Conservation (phyloP, 1,140 invertebrate species). For the Pachyrhynchus sulphureomaculatus region DNA sequence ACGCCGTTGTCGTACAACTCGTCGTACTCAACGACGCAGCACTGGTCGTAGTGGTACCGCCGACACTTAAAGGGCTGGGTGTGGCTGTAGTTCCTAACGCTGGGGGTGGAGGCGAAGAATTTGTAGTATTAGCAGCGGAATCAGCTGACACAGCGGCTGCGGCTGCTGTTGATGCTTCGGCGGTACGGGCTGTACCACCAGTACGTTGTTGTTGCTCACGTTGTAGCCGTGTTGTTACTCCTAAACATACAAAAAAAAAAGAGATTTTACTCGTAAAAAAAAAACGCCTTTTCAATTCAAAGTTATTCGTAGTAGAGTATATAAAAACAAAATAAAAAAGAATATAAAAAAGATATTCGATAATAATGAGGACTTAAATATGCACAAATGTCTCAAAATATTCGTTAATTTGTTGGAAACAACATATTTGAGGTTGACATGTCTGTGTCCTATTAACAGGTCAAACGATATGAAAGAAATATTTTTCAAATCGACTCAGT, state of each 20-base stretch:
- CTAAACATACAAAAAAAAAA: constrained; percentile 33
- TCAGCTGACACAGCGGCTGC: constrained; percentile 47
- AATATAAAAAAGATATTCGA: too few relatives aligned
- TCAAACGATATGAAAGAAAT: too few relatives aligned
- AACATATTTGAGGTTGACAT: too few relatives aligned
- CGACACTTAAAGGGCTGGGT: constrained; percentile 14
- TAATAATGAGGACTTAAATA: too few relatives aligned
- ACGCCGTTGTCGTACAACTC: constrained; percentile 30
- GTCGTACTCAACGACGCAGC: constrained; percentile 1
- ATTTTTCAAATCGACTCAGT: too few relatives aligned
- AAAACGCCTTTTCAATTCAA: not conserved
- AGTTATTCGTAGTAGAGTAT: not conserved
- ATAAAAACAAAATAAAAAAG: too few relatives aligned
- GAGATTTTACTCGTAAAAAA: not conserved
- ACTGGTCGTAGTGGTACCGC: constrained; percentile 16
- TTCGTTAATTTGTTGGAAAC: too few relatives aligned
- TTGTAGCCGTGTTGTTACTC: constrained; percentile 75
- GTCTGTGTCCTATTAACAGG: too few relatives aligned
- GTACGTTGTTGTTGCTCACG: constrained; percentile 63
- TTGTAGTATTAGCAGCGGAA: constrained; percentile 39
- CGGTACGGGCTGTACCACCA: constrained; percentile 39
- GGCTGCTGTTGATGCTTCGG: constrained; percentile 33
- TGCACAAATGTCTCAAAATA: too few relatives aligned
- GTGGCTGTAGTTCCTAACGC: constrained; percentile 32
- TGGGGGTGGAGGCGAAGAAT: constrained; percentile 41